Conservation (phyloP, 2,888 invertebrate genomes). For the Brachyptera risi region DNA sequence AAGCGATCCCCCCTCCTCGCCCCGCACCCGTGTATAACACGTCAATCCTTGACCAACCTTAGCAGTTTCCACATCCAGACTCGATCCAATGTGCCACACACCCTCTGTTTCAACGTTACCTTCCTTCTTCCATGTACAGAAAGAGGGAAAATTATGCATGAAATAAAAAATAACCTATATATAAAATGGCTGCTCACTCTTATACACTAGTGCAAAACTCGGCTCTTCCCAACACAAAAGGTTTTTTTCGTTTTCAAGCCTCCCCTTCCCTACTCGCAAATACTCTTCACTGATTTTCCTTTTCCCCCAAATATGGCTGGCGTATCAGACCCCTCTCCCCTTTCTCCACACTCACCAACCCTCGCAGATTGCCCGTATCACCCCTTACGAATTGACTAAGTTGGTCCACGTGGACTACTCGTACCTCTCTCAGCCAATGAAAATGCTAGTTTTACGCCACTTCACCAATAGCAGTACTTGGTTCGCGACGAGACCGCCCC, state of each 20-base stretch:
- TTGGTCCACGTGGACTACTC: conserved; percentile 35
- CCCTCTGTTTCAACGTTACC: background rate
- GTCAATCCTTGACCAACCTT: conserved; percentile 21
- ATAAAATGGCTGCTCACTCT: conserved; percentile 34
- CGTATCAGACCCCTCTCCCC: conserved; percentile 31
- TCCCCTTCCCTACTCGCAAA: conserved; percentile 34
- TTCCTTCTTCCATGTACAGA: conserved; percentile 8
- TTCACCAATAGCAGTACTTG: conserved; percentile 30
- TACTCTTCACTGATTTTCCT: conserved; percentile 40
- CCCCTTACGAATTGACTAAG: conserved; percentile 27
- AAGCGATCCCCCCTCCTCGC: conserved; percentile 31
- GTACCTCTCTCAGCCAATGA: conserved; percentile 31
- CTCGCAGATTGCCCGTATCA: conserved; percentile 33
- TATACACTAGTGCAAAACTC: conserved; percentile 28
- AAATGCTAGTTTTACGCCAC: conserved; percentile 29
- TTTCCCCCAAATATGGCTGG: conserved; percentile 39
- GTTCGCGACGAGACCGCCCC: conserved; percentile 19
- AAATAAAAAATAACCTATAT: conserved; percentile 18
- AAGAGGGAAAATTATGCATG: background rate
- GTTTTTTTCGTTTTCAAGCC: conserved; percentile 24
- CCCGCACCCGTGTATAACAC: conserved; percentile 24
- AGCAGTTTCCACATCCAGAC: background rate
- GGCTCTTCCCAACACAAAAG: conserved; percentile 31
- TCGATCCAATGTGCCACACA: background rate
- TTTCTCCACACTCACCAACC: no score